Conservation (phyloP, 2,888 invertebrate genomes). For the Thymelicus sylvestris region DNA sequence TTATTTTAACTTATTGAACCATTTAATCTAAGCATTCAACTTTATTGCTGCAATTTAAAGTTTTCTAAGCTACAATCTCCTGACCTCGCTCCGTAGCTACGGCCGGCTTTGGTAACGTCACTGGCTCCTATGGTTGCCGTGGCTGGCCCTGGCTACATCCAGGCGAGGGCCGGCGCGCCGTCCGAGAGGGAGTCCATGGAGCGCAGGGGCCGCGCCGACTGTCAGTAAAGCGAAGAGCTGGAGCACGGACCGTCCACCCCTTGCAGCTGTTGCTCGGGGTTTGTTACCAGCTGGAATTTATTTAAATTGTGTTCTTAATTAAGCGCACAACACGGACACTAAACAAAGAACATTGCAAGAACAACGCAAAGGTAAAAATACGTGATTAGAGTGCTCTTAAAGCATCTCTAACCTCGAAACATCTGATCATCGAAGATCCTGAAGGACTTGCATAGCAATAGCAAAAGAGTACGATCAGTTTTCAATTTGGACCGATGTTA, state of each 20-base stretch:
- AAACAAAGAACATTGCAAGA: no score
- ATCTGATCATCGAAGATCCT: background rate
- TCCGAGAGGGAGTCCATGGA: constrained; percentile 76
- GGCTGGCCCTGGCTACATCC: constrained; percentile 64
- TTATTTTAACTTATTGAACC: background rate
- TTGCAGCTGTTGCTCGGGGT: constrained; percentile 69
- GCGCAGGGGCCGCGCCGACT: constrained; percentile 61
- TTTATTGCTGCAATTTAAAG: no score
- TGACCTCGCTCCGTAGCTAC: background rate
- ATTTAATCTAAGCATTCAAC: no score
- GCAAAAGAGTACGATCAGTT: no score
- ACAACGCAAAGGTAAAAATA: no score
- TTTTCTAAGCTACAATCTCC: no score
- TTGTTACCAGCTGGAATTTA: constrained; percentile 65
- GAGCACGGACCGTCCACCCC: constrained; percentile 80
- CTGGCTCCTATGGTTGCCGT: background rate
- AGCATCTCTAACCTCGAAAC: no score
- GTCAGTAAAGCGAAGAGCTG: constrained; percentile 81
- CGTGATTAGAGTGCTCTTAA: no score
- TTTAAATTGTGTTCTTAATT: background rate
- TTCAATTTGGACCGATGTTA: no score
- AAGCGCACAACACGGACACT: background rate
- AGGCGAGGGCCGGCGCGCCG: constrained; percentile 73
- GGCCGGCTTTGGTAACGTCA: background rate
- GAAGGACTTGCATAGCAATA: background rate